Evolutionary conservation across 2,888 invertebrate species (phyloP).

Genomic region (Allolobophora icterica): DNA sequence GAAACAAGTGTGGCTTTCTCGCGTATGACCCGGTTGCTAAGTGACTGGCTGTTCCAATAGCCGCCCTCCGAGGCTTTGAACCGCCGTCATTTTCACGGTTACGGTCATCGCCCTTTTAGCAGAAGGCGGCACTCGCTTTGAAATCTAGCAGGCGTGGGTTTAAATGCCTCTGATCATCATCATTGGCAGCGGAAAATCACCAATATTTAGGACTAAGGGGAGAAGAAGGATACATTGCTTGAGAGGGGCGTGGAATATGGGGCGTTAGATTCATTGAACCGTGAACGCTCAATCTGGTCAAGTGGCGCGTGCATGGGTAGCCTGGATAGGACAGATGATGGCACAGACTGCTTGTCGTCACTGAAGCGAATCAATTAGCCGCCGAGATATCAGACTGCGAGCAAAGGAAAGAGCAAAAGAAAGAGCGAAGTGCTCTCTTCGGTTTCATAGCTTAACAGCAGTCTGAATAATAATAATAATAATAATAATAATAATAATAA

Average conservation of each 20-base stretch:
- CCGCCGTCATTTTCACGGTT: background rate
- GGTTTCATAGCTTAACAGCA: background rate
- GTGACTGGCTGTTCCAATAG: background rate
- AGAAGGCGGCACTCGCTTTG: background rate
- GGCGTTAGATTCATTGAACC: background rate
- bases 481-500: background rate
- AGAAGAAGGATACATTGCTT: background rate
- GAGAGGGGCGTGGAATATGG: background rate
- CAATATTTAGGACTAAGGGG: background rate
- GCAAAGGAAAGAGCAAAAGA: background rate
- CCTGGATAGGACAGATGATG: background rate
- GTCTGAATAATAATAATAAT: background rate
- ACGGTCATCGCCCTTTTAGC: background rate
- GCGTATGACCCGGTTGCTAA: background rate
- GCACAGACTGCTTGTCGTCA: slow-evolving; percentile 12
- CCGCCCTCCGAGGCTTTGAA: slow-evolving; percentile 11
- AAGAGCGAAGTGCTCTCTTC: background rate
- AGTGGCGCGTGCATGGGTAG: background rate
- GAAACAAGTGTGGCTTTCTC: slow-evolving; percentile 8
- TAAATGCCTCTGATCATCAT: slow-evolving; percentile 11
- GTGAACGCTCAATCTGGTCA: slow-evolving; percentile 23
- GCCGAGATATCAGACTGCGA: background rate
- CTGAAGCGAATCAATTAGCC: slow-evolving; percentile 6
- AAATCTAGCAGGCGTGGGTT: background rate
- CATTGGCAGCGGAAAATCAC: background rate